Percentiles rank a stretch among this genome's conserved stretches.
Conservation (phyloP, 2,888 invertebrate genomes). For the Cataglyphis altisquamis region DNA sequence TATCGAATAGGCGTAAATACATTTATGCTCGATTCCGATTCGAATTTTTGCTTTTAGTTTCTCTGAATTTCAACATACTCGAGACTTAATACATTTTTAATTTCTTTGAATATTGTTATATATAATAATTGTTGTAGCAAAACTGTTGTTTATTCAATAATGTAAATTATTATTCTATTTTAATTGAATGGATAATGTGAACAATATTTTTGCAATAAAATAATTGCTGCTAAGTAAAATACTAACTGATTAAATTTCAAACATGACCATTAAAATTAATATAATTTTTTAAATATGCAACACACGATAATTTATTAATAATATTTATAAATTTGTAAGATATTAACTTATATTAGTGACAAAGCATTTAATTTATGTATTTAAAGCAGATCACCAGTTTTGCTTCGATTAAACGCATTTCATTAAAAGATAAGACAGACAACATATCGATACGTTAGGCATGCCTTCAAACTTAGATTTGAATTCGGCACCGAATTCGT, state of each 20-base stretch:
- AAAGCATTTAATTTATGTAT: conserved; percentile 5
- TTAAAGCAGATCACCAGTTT: not conserved
- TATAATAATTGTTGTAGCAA: not conserved
- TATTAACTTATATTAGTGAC: not conserved
- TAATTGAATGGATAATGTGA: not conserved
- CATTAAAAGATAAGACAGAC: conserved; percentile 40
- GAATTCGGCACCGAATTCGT: conserved; percentile 61
- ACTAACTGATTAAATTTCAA: not conserved
- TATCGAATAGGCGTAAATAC: conserved; percentile 45
- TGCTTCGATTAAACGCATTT: conserved; percentile 25
- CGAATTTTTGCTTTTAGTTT: not conserved
- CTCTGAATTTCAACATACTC: conserved; percentile 5
- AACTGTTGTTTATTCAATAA: not conserved
- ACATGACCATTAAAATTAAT: not conserved
- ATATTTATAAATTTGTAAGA: not conserved
- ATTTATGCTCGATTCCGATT: conserved; percentile 33
- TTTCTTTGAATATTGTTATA: conserved; percentile 10
- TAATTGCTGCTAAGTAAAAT: not conserved
- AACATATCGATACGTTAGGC: conserved; percentile 30
- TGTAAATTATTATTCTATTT: not conserved
- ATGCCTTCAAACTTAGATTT: conserved; percentile 63
- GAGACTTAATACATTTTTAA: not conserved
- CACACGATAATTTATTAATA: not conserved
- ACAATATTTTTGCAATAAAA: not conserved
- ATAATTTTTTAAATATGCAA: not conserved